Evolutionary conservation across 2,888 invertebrate genomes (phyloP).

Genomic region (Noctuana brunneofusca): DNA sequence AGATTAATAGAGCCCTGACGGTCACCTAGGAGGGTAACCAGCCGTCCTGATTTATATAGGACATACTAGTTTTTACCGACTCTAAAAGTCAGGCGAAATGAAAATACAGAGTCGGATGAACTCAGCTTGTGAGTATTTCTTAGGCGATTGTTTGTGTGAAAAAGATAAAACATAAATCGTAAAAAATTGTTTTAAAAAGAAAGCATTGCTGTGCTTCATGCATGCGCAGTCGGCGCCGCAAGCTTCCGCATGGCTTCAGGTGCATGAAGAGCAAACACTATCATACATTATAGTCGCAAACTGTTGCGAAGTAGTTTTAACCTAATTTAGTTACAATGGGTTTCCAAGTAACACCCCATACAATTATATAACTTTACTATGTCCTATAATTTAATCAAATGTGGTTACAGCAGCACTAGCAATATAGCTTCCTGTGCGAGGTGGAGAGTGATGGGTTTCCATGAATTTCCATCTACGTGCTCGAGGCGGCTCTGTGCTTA

Average conservation of each 20-base stretch:
- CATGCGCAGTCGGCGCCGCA: no score
- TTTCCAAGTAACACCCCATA: no score
- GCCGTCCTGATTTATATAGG: conserved; percentile 18
- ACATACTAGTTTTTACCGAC: background rate
- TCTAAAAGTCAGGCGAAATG: background rate
- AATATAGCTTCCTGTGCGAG: conserved; percentile 1
- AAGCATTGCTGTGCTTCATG: no score
- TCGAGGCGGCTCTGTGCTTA: background rate
- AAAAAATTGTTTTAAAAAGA: no score
- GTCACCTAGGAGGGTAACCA: conserved; percentile 24
- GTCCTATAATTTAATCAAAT: background rate
- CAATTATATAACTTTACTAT: background rate
- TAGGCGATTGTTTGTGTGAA: no score
- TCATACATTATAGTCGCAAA: no score
- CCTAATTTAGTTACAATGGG: no score
- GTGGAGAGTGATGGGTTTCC: conserved; percentile 18
- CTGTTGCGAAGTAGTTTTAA: no score
- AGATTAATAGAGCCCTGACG: conserved; percentile 31
- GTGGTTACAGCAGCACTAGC: background rate
- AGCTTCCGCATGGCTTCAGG: no score
- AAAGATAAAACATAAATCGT: no score
- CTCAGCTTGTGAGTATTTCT: background rate
- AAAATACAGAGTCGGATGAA: background rate
- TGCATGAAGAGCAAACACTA: no score
- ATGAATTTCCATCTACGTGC: conserved; percentile 22